Evolutionary conservation across 2,113 vertebrate genomes (phyloP), one percentile per base, ranked within the genome.

Genomic region (Macrotus californicus): DNA sequence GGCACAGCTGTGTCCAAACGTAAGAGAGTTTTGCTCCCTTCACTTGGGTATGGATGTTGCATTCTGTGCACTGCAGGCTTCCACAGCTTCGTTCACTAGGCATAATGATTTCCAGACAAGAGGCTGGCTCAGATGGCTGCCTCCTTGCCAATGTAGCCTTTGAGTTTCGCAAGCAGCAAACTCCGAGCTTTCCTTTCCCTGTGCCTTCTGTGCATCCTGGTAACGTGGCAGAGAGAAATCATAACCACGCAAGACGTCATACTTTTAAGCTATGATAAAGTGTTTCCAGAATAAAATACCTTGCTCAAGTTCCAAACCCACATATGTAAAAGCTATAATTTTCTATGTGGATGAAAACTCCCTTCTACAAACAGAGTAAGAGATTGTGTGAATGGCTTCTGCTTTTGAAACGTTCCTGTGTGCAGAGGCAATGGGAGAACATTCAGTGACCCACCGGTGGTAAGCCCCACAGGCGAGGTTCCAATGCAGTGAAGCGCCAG

Each of bases 61-160:
- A 36, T 97, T 97, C 80, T 85, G 64, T 69, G 91, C 72, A 16
- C 59, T 91, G 77, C 87, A 89, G 88, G 64, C 80, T 96, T 94
- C 97, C 93, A 89, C 3, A 94, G 95, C 95, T 97, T 93, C 75
- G 59, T 95, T 94, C 92, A 43, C 72, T 24, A 91, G 56, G 73
- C 75, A 9, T 97, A 95, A 97, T 91, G 50, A 73, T 96, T 98
- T 98, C 97, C 98, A 98, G 94, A 97, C 96, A 92, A 96, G 97
- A 95, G 0, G 19, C 91, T 97, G 97, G 89, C 96, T 97, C 59
- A 43, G 52, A 66, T 39, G 89, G 43, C 21, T 52, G 90, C 91
- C 92, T 87, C 77, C 41, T 93, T 96, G 87, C 89, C 69, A 92
- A 64, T 89, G 97, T 89, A 97, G 77, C 87, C 93, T 87, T 97